Conservation (phyloP, 2,113 vertebrate species). For the Nannobrachium achirus region DNA sequence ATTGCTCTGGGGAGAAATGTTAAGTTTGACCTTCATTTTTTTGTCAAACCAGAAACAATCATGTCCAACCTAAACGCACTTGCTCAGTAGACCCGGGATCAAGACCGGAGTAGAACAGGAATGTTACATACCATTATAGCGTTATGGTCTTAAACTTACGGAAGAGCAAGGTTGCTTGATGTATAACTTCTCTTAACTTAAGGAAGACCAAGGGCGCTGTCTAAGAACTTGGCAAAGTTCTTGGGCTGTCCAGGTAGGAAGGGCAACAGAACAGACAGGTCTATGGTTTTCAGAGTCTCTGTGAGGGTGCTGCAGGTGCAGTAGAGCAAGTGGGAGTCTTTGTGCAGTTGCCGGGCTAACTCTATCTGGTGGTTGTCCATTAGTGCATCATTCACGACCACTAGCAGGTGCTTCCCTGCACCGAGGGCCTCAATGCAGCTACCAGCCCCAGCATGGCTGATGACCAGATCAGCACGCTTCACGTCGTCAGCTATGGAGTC, state of each 20-base stretch:
- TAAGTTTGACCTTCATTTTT: too few species aligned
- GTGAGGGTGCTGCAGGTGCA: conserved; percentile 92
- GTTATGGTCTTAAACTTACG: too few species aligned
- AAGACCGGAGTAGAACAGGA: too few species aligned
- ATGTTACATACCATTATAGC: too few species aligned
- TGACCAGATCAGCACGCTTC: conserved; percentile 84
- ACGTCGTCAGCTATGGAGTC: conserved; percentile 88
- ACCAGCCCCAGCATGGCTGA: conserved; percentile 96
- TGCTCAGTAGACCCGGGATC: too few species aligned
- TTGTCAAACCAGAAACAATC: too few species aligned
- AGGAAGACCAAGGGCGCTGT: conserved; percentile 83
- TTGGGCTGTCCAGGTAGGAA: conserved; percentile 88
- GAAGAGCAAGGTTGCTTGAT: too few species aligned
- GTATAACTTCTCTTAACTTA: too few species aligned
- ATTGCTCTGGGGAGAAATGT: too few species aligned
- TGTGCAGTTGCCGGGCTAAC: conserved; percentile 87
- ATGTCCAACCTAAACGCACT: too few species aligned
- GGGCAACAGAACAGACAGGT: conserved; percentile 86
- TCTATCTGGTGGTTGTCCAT: conserved; percentile 98
- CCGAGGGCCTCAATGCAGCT: conserved; percentile 93
- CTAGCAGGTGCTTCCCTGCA: conserved; percentile 87
- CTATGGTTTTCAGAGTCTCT: conserved; percentile 86
- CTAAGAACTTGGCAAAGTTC: conserved; percentile 91
- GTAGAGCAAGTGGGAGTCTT: conserved; percentile 86
- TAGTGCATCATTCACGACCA: conserved; percentile 92